A percentile compares a stretch with the other conserved stretches of the same genome.
Conservation (phyloP, 2,888 invertebrate genomes). For the Notocelia uddmanniana region DNA sequence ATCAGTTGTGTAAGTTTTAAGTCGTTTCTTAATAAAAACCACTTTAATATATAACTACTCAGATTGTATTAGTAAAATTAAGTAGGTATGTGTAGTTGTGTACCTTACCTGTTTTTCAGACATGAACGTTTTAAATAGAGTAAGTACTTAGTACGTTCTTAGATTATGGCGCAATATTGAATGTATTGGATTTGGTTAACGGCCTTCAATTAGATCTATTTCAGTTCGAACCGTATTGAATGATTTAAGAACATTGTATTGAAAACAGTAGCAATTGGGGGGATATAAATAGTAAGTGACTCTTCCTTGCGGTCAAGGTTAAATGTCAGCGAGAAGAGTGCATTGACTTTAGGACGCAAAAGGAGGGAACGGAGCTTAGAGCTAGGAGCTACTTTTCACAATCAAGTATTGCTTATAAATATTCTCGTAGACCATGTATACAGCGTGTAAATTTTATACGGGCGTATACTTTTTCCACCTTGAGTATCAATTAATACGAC, state of each 20-base stretch:
- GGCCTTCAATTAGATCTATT: neutral
- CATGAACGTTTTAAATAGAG: neutral
- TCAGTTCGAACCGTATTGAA: neutral
- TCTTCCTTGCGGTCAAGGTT: conserved; percentile 30
- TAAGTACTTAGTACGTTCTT: neutral
- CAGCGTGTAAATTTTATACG: no score
- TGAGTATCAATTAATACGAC: no score
- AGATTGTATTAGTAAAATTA: no score
- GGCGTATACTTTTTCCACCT: no score
- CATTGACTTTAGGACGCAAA: conserved; percentile 16
- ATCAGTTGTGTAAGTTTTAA: no score
- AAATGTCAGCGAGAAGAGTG: conserved; percentile 22
- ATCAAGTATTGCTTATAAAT: neutral
- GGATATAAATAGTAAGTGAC: conserved; percentile 15
- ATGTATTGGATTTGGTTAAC: neutral
- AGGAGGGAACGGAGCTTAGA: conserved; percentile 1
- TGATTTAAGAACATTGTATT: neutral
- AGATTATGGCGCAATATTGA: neutral
- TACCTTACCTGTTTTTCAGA: neutral
- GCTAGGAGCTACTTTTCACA: neutral
- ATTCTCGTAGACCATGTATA: neutral
- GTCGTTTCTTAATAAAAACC: no score
- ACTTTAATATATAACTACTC: no score
- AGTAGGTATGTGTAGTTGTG: no score
- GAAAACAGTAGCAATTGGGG: conserved; percentile 4